Evolutionary conservation across 30 jellyfish, hydroid and myxozoan species (phyloP), one percentile per base, ranked within the genome.

Genomic region (Rhopilema esculentum): DNA sequence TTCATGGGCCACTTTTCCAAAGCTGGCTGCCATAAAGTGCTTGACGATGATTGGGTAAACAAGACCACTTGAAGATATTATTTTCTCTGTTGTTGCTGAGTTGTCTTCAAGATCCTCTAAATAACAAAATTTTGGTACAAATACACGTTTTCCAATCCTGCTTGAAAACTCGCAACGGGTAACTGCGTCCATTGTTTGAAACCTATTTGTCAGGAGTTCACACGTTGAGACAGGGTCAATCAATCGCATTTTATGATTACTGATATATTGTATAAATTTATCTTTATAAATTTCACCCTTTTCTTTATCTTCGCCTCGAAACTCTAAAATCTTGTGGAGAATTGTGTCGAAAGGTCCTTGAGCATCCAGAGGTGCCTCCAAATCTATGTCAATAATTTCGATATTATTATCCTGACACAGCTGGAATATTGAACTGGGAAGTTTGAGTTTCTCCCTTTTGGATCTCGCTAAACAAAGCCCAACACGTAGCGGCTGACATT

Each of bases 311-410:
- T 87, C 94, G 48, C 84, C 75, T 26, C 85, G 78, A 80, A 84
- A 96, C 50, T 96, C 99, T 69, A 89, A 75, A 21, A 92, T 78
- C 82, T 96, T 96, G 85, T 96, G 99, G 31, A 96, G 63, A 52
- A 96, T 91, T 25, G 91, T 87, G 65, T 91, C 97, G 84, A 87
- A 96, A 26, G 98, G 97, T 29, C 99, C 99, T 84, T 88, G 97
- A 49, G 80, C 95, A 23, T 82, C 88, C 75, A 95, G 27, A 27
- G 90, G 82, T 25, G 31, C 75, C 17, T 80, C 92, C 77, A 86
- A 73, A 66, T 95, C 92, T n/a, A 95, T 91, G n/a, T 85, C 98
- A 28, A 77, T 80, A 61, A 95, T 57, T 67, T 76, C 81, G 25
- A 95, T 94, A 75, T 79, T 67, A 1, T 75, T 84, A 9, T 75